These are phyloP conservation scores for Schrankia costaestrigalis DNA, from an alignment of 2,888 invertebrate species.

Conservation along the genomic window DNA sequence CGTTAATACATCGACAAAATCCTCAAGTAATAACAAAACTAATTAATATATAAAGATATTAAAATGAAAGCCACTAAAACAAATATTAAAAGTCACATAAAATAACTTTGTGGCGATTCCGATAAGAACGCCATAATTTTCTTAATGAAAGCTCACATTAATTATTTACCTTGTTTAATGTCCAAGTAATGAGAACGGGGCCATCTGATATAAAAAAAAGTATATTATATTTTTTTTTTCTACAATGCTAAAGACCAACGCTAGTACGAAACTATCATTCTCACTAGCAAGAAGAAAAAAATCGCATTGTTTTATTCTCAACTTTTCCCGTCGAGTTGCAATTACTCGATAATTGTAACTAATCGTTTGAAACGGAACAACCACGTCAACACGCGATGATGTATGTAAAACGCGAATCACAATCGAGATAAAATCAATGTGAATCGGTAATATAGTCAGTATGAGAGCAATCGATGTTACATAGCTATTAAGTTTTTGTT, in stretches of 20 bases:
- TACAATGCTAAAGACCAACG: not conserved
- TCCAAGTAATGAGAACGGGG: too few relatives aligned
- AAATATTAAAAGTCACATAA: too few relatives aligned
- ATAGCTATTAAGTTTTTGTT: conserved; percentile 21
- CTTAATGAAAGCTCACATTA: too few relatives aligned
- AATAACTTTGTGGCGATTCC: too few relatives aligned
- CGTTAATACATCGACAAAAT: too few relatives aligned
- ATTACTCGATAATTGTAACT: conserved; percentile 60
- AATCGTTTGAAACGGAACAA: conserved; percentile 63
- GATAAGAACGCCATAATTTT: too few relatives aligned
- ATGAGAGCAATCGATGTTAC: conserved; percentile 27
- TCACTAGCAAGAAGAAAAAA: conserved; percentile 31
- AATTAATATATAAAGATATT: too few relatives aligned
- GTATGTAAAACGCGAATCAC: conserved; percentile 45
- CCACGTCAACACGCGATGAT: conserved; percentile 33
- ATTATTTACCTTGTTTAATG: too few relatives aligned
- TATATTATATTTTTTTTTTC: too few relatives aligned
- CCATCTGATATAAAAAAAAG: too few relatives aligned
- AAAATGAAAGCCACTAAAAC: too few relatives aligned
- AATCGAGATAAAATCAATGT: conserved; percentile 35
- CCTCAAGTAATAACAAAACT: too few relatives aligned
- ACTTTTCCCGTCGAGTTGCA: conserved; percentile 45
- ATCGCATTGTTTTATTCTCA: conserved; percentile 36
- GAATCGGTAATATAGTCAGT: conserved; percentile 14
- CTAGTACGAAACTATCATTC: conserved; percentile 6